Percentiles rank a stretch among this genome's conserved stretches.
These are phyloP conservation scores for Epinotia ramella DNA, from an alignment of 2,888 invertebrate species.

Conservation along the genomic window DNA sequence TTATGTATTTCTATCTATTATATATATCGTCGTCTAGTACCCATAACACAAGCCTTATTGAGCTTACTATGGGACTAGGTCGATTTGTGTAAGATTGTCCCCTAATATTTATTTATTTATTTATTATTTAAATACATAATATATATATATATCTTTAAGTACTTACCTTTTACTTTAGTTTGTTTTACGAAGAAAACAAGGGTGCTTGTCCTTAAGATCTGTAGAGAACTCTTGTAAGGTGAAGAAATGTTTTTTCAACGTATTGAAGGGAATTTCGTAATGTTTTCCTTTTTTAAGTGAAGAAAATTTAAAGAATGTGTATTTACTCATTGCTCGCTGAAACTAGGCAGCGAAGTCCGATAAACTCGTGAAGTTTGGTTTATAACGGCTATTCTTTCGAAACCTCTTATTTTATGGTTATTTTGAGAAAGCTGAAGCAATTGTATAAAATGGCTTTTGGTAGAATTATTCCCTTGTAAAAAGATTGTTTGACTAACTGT, in stretches of 20 bases:
- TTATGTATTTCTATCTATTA: too few relatives aligned
- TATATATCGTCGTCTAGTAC: too few relatives aligned
- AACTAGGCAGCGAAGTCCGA: conserved; percentile 18
- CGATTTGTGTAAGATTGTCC: too few relatives aligned
- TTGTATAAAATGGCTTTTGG: neutral
- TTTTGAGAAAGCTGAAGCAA: conserved; percentile 52
- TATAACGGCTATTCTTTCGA: conserved; percentile 3
- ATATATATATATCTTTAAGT: too few relatives aligned
- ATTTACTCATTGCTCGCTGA: neutral
- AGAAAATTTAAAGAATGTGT: conserved; percentile 13
- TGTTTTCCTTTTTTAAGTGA: neutral
- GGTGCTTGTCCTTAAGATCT: neutral
- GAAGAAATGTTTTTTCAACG: neutral
- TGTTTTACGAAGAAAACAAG: neutral
- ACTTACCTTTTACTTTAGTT: neutral
- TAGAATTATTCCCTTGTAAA: conserved; percentile 24
- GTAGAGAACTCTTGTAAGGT: neutral
- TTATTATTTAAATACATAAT: too few relatives aligned
- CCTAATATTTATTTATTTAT: too few relatives aligned
- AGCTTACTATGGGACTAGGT: too few relatives aligned
- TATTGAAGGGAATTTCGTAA: conserved; percentile 7
- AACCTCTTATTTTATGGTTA: conserved; percentile 38
- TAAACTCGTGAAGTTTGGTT: conserved; percentile 22
- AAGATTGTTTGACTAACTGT: neutral
- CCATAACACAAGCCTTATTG: too few relatives aligned